phyloP scores from a whole-genome alignment of 2,113 vertebrate genomes.

The Naja naja region DNA sequence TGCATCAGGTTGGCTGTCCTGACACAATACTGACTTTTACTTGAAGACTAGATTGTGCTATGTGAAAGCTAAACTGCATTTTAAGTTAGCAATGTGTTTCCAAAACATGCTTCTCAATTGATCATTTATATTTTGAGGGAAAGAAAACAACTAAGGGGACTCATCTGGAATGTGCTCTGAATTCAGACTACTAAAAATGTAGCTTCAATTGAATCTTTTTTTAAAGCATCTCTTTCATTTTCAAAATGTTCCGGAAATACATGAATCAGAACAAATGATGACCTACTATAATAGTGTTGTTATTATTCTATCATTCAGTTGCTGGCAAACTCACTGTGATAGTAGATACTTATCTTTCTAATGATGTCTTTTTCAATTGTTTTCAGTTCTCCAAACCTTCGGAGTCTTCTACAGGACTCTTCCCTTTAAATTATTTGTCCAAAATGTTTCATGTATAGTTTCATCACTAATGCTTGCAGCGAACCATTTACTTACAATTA shows the following conservation, averaged over 20 bases:
- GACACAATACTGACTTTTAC: background rate
- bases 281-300: background rate
- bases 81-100: background rate
- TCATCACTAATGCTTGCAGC: background rate
- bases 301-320: background rate
- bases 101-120: background rate
- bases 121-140: background rate
- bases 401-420: background rate
- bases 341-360: background rate
- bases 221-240: background rate
- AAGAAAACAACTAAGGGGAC: background rate
- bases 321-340: background rate
- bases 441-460: background rate
- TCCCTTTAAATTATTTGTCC: background rate
- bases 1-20: background rate
- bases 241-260: background rate
- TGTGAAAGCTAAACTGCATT: background rate
- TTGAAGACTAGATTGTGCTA: background rate
- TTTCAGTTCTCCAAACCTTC: background rate
- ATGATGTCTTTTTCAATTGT: background rate
- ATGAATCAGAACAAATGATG: background rate
- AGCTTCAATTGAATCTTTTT: background rate
- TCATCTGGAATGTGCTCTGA: background rate
- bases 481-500: background rate
- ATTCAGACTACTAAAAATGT: background rate